Percentiles rank a stretch among this genome's conserved stretches.
Evolutionary conservation across 2,113 vertebrate genomes (phyloP).

Genomic region (Phainopepla nitens): DNA sequence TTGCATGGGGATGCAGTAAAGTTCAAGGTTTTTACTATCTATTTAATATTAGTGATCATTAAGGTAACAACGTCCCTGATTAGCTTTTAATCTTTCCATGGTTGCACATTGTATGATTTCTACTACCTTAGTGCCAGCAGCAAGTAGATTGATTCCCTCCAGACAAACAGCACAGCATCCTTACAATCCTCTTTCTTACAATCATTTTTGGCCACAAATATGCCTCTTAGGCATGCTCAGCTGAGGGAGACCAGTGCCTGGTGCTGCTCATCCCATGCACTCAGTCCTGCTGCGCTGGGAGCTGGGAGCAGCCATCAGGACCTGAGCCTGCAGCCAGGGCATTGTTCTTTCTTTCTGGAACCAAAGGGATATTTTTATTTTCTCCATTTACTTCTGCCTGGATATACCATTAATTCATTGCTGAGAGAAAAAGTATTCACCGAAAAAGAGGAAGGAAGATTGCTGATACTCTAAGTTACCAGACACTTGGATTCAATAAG

Average conservation of each 20-base stretch:
- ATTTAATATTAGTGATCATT: not conserved
- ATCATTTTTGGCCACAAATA: not conserved
- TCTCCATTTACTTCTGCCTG: not conserved
- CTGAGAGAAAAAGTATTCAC: not conserved
- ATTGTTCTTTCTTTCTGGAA: not conserved
- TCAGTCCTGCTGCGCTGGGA: rapidly evolving
- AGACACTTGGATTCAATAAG: not conserved
- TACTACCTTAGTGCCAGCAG: not conserved
- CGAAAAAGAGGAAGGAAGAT: not conserved
- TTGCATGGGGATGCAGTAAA: not conserved
- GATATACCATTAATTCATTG: not conserved
- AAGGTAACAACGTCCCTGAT: not conserved
- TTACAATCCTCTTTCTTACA: not conserved
- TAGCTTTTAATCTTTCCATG: not conserved
- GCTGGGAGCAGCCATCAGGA: not conserved
- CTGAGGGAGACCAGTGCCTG: not conserved
- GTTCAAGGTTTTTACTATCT: not conserved
- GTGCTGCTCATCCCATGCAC: not conserved
- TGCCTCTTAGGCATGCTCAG: not conserved
- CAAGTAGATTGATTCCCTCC: not conserved
- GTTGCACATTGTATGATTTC: not conserved
- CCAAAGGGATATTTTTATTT: not conserved
- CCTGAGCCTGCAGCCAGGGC: not conserved
- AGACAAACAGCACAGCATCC: not conserved
- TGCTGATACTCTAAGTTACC: not conserved